A percentile compares a stretch with the other conserved stretches of the same genome.
phyloP scores from a whole-genome alignment of 2,888 invertebrate genomes.

The Elmis aenea region DNA sequence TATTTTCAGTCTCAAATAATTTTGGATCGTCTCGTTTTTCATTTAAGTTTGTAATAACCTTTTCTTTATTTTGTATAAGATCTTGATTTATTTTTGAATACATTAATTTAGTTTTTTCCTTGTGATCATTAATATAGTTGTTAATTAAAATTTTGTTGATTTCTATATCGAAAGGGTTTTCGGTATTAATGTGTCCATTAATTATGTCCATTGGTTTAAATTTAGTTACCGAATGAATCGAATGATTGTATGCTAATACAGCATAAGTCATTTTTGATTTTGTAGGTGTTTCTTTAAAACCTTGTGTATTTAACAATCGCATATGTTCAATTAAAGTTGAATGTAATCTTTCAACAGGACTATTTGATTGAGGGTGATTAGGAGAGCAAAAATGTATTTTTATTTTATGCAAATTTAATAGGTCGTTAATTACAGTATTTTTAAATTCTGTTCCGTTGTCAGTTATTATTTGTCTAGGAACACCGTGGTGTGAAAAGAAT shows the following conservation, averaged over 20 bases:
- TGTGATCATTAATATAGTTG: constrained; percentile 1
- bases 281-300: constrained; percentile 2
- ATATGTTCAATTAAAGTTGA: constrained; percentile 21
- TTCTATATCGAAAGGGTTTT: constrained; percentile 9
- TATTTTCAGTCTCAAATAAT: background rate
- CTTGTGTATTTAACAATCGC: constrained; percentile 6
- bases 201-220: constrained; percentile 8
- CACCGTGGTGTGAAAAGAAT: constrained; percentile 13
- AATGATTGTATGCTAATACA: constrained; percentile 7
- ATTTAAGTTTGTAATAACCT: background rate
- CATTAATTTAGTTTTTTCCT: constrained; percentile 2
- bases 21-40: constrained; percentile 1
- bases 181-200: constrained; percentile 5
- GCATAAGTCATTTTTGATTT: constrained; percentile 5
- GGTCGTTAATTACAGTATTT: constrained; percentile 17
- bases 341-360: constrained; percentile 21
- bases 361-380: constrained; percentile 21
- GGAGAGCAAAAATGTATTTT: constrained; percentile 20
- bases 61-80: background rate
- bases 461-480: constrained; percentile 3
- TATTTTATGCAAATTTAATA: constrained; percentile 19
- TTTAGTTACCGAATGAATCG: constrained; percentile 4
- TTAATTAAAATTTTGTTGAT: background rate
- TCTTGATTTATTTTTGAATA: constrained; percentile 4
- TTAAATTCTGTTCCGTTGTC: constrained; percentile 4